Percentiles rank a stretch among this genome's conserved stretches.
Evolutionary conservation across 2,888 invertebrate species (phyloP).

Genomic region (Himalopsyche anomala): DNA sequence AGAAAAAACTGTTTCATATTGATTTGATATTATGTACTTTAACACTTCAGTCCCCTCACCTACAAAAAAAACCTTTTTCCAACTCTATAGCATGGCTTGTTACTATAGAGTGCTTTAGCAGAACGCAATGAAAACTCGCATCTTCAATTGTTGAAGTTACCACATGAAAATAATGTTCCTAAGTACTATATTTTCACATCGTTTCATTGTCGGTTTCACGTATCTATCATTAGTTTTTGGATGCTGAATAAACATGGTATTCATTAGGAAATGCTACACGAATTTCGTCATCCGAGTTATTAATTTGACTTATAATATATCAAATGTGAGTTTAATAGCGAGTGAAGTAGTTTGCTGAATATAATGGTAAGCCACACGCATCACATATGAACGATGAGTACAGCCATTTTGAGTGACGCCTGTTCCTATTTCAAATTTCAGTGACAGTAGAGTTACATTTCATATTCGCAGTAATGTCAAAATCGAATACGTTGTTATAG

Average conservation of each 20-base stretch:
- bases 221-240: not conserved
- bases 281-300: not conserved
- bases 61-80: no score
- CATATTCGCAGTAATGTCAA: not conserved
- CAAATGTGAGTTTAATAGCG: not conserved
- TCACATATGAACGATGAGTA: not conserved
- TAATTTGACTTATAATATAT: not conserved
- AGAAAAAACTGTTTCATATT: no score
- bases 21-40: no score
- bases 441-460: not conserved
- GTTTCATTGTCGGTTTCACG: not conserved
- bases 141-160: not conserved
- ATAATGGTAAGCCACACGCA: not conserved
- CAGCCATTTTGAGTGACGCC: slow-evolving; percentile 3
- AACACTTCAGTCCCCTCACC: no score
- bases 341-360: not conserved
- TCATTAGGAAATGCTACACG: not conserved
- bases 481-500: not conserved
- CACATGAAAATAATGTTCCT: not conserved
- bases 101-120: no score
- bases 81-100: no score
- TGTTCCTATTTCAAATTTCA: not conserved
- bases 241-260: not conserved
- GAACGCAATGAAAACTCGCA: no score
- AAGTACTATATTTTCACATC: not conserved